Conservation (phyloP, 2,113 vertebrate genomes). For the Eonycteris spelaea region DNA sequence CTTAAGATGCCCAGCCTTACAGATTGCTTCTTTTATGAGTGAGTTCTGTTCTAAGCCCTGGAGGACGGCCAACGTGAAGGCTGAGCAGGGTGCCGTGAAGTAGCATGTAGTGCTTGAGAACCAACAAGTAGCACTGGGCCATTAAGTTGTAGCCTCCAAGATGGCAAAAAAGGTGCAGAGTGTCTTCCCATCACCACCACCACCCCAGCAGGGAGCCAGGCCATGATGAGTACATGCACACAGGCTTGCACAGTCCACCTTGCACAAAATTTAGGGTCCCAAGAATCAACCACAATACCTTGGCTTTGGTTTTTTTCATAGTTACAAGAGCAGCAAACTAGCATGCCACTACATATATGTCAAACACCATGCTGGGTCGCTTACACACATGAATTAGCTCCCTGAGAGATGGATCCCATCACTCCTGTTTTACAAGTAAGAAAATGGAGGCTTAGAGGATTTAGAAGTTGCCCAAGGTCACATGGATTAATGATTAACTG, state of each 20-base stretch:
- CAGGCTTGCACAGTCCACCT: neutral
- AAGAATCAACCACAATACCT: neutral
- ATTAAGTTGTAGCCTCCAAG: neutral
- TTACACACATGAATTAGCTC: neutral
- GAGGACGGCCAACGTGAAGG: neutral
- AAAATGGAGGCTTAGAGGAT: neutral
- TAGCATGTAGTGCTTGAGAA: rapidly evolving
- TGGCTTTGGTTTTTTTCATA: neutral
- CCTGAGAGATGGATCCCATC: neutral
- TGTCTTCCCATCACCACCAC: neutral
- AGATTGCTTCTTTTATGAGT: neutral
- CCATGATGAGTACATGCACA: rapidly evolving
- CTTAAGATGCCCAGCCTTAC: neutral
- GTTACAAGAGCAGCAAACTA: neutral
- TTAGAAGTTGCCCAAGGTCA: neutral
- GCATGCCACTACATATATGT: neutral
- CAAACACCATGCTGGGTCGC: neutral
- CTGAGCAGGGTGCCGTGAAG: neutral
- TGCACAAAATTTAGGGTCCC: neutral
- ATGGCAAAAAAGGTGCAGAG: neutral
- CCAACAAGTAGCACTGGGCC: neutral
- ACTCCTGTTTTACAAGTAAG: neutral
- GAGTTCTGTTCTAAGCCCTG: neutral
- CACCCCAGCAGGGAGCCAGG: neutral
- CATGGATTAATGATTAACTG: neutral